Base-by-base conservation (phyloP, 2,888 invertebrate genomes). In the Eutolmus rufibarbis region DNA sequence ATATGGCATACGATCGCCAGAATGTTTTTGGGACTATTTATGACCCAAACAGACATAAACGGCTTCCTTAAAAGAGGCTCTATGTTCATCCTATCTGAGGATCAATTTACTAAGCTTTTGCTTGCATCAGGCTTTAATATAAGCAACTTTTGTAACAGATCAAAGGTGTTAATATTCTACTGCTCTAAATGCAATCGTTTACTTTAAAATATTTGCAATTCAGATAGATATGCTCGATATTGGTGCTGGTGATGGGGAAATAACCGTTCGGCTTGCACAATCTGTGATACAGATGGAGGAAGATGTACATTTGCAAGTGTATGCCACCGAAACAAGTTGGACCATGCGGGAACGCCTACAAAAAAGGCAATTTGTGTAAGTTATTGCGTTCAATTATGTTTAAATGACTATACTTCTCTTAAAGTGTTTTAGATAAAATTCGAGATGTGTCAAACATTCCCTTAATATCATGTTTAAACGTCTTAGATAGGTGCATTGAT, bases 201-300 rank as follows among this genome's bases (percentile, higher is more conserved):
- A n/a, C 23, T 23, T 84, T 74, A 9, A 16, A 51, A 76, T n/a
- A 74, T 46, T 19, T 87, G 7, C n/a, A 51, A 51, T 51, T 74
- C 91, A 93, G 91, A 91, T 94, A 86, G 93, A 95, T 9, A 91
- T 96, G 74, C 94, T 98, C 79, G 98, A 99, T 93, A 94, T 99
- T 86, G 99, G 99, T 79, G 98, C 99, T 2, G 99, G 99, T 1
- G 99, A 99, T 93, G 99, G 99, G 0, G 96, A 96, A 91, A 98
- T 98, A 85, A 98, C 98, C 66, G 94, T 95, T 23, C 95, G 96
- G 88, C 95, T 98, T 93, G 95, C 90, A 43, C 89, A 96, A 1
- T 94, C 95, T 86, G 94, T 96, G 89, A 98, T 96, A 93, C 92
- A 94, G 5, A 95, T 98, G 93, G 95, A 90, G 56, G 89, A 96